Evolutionary conservation across 53 echinoderm and acorn worm genomes (phyloP).

Genomic region (Luidia sarsii): DNA sequence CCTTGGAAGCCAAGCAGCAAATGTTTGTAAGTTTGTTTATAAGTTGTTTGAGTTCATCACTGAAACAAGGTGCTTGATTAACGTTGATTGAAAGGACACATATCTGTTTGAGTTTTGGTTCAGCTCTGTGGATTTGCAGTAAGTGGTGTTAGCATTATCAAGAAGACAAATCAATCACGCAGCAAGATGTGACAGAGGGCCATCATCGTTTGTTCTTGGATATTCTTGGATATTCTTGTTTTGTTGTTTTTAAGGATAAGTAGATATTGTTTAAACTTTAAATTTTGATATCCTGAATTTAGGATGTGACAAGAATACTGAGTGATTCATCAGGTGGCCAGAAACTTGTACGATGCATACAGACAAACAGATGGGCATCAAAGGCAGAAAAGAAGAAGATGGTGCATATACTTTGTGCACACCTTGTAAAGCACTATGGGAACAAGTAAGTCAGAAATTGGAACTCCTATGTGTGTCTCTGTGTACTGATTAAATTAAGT

Average conservation of each 20-base stretch:
- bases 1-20: too few relatives aligned
- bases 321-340: not conserved
- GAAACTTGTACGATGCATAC: not conserved
- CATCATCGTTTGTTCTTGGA: too few relatives aligned
- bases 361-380: not conserved
- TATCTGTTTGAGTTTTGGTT: too few relatives aligned
- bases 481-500: not conserved
- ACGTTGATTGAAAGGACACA: too few relatives aligned
- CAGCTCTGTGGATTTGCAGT: too few relatives aligned
- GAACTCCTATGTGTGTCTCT: not conserved
- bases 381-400: not conserved
- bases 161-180: too few relatives aligned
- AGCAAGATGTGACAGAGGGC: too few relatives aligned
- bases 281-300: not conserved
- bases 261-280: not conserved
- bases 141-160: too few relatives aligned
- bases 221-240: not conserved
- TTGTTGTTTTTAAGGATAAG: not conserved
- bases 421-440: constrained; percentile 13
- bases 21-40: too few relatives aligned
- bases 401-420: constrained; percentile 9
- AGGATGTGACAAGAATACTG: constrained; percentile 1
- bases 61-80: too few relatives aligned
- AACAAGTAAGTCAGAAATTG: not conserved
- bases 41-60: too few relatives aligned